These are phyloP conservation scores for Corythaeola cristata DNA, from an alignment of 2,113 vertebrate genomes.

Conservation along the genomic window DNA sequence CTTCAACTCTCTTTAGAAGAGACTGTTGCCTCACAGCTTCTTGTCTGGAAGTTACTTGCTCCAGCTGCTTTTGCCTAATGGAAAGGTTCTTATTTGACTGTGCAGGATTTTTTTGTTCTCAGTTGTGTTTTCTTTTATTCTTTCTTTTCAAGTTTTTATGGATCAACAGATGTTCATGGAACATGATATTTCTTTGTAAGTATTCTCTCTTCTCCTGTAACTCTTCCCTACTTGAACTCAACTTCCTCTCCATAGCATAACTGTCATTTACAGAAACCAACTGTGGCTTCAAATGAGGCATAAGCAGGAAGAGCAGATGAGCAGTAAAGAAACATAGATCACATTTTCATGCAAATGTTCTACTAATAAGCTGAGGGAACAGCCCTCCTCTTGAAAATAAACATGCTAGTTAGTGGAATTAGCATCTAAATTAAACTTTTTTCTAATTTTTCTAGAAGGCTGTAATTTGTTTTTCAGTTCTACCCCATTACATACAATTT, in stretches of 20 bases:
- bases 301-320: neutral
- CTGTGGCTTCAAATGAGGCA: slow-evolving; percentile 11
- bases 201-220: slow-evolving; percentile 9
- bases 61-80: neutral
- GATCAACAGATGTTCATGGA: neutral
- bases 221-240: neutral
- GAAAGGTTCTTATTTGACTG: neutral
- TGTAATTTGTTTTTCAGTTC: neutral
- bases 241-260: neutral
- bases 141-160: slow-evolving; percentile 13
- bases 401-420: neutral
- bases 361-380: neutral
- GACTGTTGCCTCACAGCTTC: neutral
- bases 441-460: neutral
- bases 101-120: neutral
- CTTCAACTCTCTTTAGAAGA: neutral
- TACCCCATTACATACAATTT: neutral
- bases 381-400: neutral
- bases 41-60: neutral
- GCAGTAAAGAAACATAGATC: slow-evolving; percentile 5
- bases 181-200: slow-evolving; percentile 1
- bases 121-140: neutral
- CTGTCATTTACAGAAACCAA: neutral
- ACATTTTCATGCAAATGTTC: slow-evolving; percentile 45
- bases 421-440: slow-evolving; percentile 19